Evolutionary conservation across 1,140 invertebrate genomes (phyloP).

Genomic region (Amyelois transitella): DNA sequence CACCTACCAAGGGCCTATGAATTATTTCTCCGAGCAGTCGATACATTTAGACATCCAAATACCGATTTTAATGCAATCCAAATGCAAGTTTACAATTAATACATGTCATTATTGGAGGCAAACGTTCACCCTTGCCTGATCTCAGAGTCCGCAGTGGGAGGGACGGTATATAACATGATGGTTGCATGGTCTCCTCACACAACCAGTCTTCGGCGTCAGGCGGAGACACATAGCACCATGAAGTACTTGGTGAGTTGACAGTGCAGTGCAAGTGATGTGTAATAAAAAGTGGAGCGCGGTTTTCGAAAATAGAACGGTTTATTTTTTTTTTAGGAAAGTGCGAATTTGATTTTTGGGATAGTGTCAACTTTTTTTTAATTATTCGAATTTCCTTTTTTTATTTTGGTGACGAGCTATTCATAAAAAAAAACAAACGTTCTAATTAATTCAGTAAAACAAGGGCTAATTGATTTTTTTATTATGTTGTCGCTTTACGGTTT

Average conservation of each 20-base stretch:
- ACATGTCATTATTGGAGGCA: conserved; percentile 33
- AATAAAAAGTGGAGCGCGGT: conserved; percentile 17
- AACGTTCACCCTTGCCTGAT: conserved; percentile 45
- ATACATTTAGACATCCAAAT: not conserved
- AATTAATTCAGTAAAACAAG: too few relatives aligned
- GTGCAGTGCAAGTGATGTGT: conserved; percentile 45
- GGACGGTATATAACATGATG: conserved; percentile 53
- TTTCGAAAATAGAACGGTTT: conserved; percentile 7
- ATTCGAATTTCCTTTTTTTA: too few relatives aligned
- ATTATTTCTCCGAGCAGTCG: not conserved
- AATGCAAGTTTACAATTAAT: conserved; percentile 19
- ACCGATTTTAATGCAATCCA: conserved; percentile 11
- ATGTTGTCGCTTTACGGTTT: too few relatives aligned
- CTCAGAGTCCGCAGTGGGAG: conserved; percentile 46
- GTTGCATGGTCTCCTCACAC: conserved; percentile 36
- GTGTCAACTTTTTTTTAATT: not conserved
- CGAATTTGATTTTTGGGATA: not conserved
- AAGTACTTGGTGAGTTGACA: conserved; percentile 61
- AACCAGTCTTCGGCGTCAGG: conserved; percentile 63
- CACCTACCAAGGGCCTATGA: not conserved
- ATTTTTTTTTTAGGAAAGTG: not conserved
- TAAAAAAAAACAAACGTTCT: too few relatives aligned
- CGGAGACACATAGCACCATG: conserved; percentile 65
- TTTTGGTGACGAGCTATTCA: too few relatives aligned
- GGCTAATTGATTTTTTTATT: too few relatives aligned